Conservation (phyloP, 1,140 invertebrate species). For the Eriosoma lanigerum region DNA sequence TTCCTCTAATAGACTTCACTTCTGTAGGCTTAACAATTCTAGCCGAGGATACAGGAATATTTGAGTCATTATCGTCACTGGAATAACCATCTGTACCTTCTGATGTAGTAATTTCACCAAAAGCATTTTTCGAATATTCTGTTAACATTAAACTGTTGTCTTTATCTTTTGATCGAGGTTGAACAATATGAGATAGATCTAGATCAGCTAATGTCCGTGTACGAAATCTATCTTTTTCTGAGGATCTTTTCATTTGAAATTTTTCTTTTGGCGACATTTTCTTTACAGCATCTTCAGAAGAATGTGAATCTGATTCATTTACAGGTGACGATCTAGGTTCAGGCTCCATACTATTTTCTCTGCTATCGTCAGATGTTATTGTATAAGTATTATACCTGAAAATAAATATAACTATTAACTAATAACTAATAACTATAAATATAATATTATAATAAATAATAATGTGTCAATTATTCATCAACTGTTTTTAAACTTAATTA, state of each 20-base stretch:
- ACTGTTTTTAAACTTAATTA: neutral
- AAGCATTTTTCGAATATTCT: neutral
- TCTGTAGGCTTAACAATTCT: constrained; percentile 61
- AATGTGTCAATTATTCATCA: too few relatives aligned
- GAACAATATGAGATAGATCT: constrained; percentile 50
- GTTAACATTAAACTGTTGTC: neutral
- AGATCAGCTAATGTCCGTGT: constrained; percentile 63
- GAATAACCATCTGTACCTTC: constrained; percentile 33
- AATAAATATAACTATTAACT: constrained; percentile 1
- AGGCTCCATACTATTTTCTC: constrained; percentile 50
- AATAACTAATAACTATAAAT: too few relatives aligned
- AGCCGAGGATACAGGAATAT: neutral
- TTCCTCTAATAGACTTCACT: constrained; percentile 72
- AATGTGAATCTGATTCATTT: constrained; percentile 50
- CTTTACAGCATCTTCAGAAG: constrained; percentile 46
- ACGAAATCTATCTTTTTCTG: constrained; percentile 65
- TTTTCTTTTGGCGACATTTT: constrained; percentile 69
- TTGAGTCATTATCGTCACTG: constrained; percentile 16
- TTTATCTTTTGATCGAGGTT: constrained; percentile 17
- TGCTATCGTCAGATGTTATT: constrained; percentile 53
- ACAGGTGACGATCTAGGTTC: constrained; percentile 52
- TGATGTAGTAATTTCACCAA: constrained; percentile 19
- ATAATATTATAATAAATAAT: too few relatives aligned
- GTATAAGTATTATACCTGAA: constrained; percentile 56
- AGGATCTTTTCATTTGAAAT: constrained; percentile 58